These are phyloP conservation scores for Drosophila teissieri DNA, from an alignment of 1,140 invertebrate species.

Conservation along the genomic window DNA sequence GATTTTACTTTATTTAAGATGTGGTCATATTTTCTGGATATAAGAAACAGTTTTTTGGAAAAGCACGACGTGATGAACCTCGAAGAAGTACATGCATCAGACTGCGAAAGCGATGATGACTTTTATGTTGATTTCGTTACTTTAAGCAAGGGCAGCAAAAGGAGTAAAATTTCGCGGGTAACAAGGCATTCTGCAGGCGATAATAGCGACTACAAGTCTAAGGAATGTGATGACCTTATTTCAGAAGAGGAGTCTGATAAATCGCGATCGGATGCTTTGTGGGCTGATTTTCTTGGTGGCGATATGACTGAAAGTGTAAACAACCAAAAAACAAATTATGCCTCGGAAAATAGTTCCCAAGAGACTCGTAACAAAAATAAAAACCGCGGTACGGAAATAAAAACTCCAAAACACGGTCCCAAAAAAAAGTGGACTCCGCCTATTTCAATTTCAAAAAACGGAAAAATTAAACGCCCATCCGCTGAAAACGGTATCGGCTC, in stretches of 20 bases:
- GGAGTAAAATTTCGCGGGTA: slow-evolving; percentile 44
- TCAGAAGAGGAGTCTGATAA: slow-evolving; percentile 88
- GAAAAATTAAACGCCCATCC: slow-evolving; percentile 50
- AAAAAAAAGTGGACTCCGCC: slow-evolving; percentile 84
- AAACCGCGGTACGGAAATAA: too few relatives aligned
- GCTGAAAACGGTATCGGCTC: slow-evolving; percentile 87
- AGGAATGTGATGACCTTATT: slow-evolving; percentile 63
- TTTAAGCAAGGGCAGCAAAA: slow-evolving; percentile 61
- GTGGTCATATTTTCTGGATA: too few relatives aligned
- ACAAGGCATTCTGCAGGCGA: slow-evolving; percentile 42
- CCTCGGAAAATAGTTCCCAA: too few relatives aligned
- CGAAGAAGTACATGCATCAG: slow-evolving; percentile 54
- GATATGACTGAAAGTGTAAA: slow-evolving; percentile 84
- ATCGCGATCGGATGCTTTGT: slow-evolving; percentile 89
- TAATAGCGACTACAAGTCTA: slow-evolving; percentile 4
- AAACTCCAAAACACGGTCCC: slow-evolving; percentile 52
- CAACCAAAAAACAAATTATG: slow-evolving; percentile 15
- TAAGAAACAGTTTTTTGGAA: neutral
- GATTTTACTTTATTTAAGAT: too few relatives aligned
- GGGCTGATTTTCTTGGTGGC: slow-evolving; percentile 91
- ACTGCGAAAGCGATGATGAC: slow-evolving; percentile 85
- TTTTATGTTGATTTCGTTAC: slow-evolving; percentile 84
- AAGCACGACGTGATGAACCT: slow-evolving; percentile 47
- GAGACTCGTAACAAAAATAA: too few relatives aligned
- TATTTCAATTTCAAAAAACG: slow-evolving; percentile 1